Conservation (phyloP, 2,797 vertebrate genomes). For the Microctenopoma stevenorrisi region DNA sequence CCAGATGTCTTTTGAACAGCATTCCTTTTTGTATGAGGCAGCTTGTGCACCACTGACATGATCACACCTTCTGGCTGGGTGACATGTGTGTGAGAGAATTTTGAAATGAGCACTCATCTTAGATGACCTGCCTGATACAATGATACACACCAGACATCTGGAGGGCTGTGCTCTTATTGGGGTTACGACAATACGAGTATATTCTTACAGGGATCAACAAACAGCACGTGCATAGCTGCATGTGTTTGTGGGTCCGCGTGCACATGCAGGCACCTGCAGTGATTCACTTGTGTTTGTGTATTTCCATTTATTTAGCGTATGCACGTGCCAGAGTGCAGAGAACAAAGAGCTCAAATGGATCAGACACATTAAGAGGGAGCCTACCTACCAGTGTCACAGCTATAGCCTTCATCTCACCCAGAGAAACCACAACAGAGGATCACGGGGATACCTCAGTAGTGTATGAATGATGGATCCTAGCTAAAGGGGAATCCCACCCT, state of each 20-base stretch:
- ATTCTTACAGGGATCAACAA: slow-evolving; percentile 65
- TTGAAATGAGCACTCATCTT: slow-evolving; percentile 47
- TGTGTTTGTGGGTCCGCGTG: slow-evolving; percentile 20
- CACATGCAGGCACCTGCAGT: slow-evolving; percentile 38
- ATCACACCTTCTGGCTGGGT: slow-evolving; percentile 52
- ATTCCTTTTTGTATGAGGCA: slow-evolving; percentile 69
- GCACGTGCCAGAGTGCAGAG: slow-evolving; percentile 39
- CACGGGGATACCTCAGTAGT: slow-evolving; percentile 49
- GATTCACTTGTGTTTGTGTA: slow-evolving; percentile 33
- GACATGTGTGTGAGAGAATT: slow-evolving; percentile 35
- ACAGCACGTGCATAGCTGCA: slow-evolving; percentile 18
- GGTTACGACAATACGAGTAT: slow-evolving; percentile 72
- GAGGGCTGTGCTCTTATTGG: slow-evolving; percentile 57
- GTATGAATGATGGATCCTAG: slow-evolving; percentile 70
- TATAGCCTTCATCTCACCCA: slow-evolving; percentile 82
- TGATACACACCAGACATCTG: slow-evolving; percentile 67
- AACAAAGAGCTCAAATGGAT: slow-evolving; percentile 73
- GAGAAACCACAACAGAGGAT: slow-evolving; percentile 81
- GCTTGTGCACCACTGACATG: slow-evolving; percentile 38
- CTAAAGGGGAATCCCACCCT: slow-evolving; percentile 76
- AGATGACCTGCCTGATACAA: slow-evolving; percentile 40
- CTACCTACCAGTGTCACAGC: slow-evolving; percentile 75
- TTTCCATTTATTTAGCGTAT: slow-evolving; percentile 29
- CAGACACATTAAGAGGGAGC: slow-evolving; percentile 68
- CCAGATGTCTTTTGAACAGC: slow-evolving; percentile 53